phyloP scores from a whole-genome alignment of 2,888 invertebrate genomes.

The Anodontia alba region DNA sequence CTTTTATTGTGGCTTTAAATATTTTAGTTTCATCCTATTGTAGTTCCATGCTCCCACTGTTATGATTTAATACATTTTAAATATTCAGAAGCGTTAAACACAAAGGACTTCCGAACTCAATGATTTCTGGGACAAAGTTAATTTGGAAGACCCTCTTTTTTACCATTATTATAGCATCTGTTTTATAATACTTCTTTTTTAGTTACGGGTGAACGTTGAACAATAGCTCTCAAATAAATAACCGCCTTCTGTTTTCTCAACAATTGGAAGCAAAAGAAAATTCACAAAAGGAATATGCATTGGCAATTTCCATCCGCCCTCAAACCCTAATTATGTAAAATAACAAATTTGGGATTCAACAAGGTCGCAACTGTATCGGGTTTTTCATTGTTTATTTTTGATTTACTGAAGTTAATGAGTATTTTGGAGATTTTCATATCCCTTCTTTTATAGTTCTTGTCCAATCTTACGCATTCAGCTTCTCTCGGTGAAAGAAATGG shows the following conservation, averaged over 20 bases:
- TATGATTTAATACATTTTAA: slow-evolving; percentile 15
- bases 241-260: slow-evolving; percentile 1
- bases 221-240: slow-evolving; percentile 6
- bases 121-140: not conserved
- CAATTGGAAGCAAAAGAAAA: slow-evolving; percentile 5
- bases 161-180: slow-evolving; percentile 7
- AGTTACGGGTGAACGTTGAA: slow-evolving; percentile 8
- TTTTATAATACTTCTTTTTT: slow-evolving; percentile 2
- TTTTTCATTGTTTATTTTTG: slow-evolving; percentile 54
- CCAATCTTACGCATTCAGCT: slow-evolving; percentile 13
- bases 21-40: slow-evolving; percentile 4
- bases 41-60: not conserved
- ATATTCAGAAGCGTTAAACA: slow-evolving; percentile 3
- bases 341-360: slow-evolving; percentile 61
- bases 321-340: slow-evolving; percentile 65
- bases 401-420: slow-evolving; percentile 42
- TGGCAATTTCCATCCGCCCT: slow-evolving; percentile 25
- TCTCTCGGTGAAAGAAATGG: not conserved
- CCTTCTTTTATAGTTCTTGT: slow-evolving; percentile 11
- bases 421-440: slow-evolving; percentile 17
- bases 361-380: slow-evolving; percentile 55
- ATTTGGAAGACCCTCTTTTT: not conserved
- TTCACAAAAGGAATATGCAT: slow-evolving; percentile 18
- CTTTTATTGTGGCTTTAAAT: slow-evolving; percentile 7
- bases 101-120: slow-evolving; percentile 6